Percentiles rank a stretch among this genome's conserved stretches.
Evolutionary conservation across 1,140 invertebrate species (phyloP).

Genomic region (Lithobius niger): DNA sequence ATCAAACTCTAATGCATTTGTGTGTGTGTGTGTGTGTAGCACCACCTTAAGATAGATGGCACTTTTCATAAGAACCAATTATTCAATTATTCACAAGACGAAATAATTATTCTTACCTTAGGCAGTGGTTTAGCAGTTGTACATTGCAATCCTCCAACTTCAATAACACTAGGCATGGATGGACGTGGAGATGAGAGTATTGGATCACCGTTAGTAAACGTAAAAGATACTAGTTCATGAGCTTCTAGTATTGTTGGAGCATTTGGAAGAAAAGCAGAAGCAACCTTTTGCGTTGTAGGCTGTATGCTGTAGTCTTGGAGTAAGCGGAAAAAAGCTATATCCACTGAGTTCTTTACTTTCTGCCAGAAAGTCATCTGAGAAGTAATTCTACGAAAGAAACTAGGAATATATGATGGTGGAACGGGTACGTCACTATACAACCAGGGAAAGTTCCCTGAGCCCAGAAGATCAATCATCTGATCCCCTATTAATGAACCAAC

Average conservation of each 20-base stretch:
- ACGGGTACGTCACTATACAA: not conserved
- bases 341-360: not conserved
- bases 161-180: not conserved
- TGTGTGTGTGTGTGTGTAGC: too few relatives aligned
- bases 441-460: not conserved
- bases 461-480: not conserved
- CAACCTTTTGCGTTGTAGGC: not conserved
- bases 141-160: conserved; percentile 1
- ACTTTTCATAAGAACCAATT: too few relatives aligned
- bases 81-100: too few relatives aligned
- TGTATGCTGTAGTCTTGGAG: not conserved
- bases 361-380: not conserved
- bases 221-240: not conserved
- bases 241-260: not conserved
- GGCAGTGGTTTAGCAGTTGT: not conserved
- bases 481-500: not conserved
- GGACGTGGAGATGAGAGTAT: not conserved
- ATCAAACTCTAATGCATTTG: too few relatives aligned
- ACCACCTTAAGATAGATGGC: too few relatives aligned
- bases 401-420: not conserved
- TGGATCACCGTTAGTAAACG: not conserved
- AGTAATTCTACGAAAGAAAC: too few relatives aligned
- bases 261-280: not conserved
- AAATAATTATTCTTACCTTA: too few relatives aligned
- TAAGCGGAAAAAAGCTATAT: too few relatives aligned